phyloP scores from a whole-genome alignment of 2,888 invertebrate species.

The Netelia virgata region DNA sequence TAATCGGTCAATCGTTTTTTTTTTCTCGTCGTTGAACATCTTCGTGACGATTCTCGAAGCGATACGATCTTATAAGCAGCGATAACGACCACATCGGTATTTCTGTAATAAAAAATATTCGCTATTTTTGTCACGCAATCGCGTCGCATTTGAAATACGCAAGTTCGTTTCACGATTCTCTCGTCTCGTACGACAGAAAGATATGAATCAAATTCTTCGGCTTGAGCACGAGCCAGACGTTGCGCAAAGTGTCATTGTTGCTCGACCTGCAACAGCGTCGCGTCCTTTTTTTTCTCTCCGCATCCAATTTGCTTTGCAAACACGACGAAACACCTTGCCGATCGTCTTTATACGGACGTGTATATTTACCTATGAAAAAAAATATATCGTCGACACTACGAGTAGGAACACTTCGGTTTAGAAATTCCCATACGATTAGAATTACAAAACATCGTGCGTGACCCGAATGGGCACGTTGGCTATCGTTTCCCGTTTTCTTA shows the following conservation, averaged over 20 bases:
- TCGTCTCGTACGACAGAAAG: conserved; percentile 4
- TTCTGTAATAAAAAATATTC: neutral
- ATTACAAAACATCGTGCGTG: conserved; percentile 80
- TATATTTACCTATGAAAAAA: conserved; percentile 9
- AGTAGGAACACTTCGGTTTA: conserved; percentile 71
- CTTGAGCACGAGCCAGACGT: conserved; percentile 60
- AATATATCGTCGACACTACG: conserved; percentile 7
- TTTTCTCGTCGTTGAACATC: neutral
- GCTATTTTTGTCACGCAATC: conserved; percentile 13
- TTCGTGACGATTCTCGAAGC: neutral
- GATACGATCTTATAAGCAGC: neutral
- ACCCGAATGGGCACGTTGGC: conserved; percentile 72
- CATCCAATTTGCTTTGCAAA: conserved; percentile 28
- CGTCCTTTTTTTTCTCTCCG: conserved; percentile 24
- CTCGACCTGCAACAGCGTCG: conserved; percentile 41
- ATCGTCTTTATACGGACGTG: conserved; percentile 23
- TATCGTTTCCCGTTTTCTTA: conserved; percentile 48
- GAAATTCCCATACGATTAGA: conserved; percentile 78
- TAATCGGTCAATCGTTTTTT: neutral
- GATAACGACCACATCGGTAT: neutral
- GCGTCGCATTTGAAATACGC: neutral
- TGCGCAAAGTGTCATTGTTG: conserved; percentile 65
- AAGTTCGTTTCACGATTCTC: conserved; percentile 8
- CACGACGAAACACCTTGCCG: conserved; percentile 29
- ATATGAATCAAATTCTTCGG: conserved; percentile 53